phyloP scores from a whole-genome alignment of 2,113 vertebrate genomes.

The Trichomycterus rosablanca region DNA sequence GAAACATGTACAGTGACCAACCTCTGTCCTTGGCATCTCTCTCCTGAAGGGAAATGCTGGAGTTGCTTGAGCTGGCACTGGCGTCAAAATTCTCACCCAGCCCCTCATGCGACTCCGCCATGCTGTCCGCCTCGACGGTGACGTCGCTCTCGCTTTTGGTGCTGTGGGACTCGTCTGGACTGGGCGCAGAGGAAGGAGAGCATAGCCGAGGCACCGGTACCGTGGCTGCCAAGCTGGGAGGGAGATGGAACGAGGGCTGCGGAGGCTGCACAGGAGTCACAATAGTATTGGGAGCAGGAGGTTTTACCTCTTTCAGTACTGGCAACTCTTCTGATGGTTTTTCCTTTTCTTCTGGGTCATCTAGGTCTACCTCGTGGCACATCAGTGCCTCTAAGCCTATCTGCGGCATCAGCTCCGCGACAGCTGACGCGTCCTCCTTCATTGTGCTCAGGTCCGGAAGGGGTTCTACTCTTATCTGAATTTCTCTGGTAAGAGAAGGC shows the following conservation, averaged over 20 bases:
- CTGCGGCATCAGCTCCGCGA: conserved; percentile 77
- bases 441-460: conserved; percentile 37
- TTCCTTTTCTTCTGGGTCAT: conserved; percentile 90
- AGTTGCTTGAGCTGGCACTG: conserved; percentile 70
- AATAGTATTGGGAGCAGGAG: background rate
- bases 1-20: conserved; percentile 35
- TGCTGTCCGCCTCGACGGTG: conserved; percentile 81
- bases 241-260: conserved; percentile 27
- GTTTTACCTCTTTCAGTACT: conserved; percentile 57
- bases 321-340: conserved; percentile 67
- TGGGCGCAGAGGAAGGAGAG: conserved; percentile 60
- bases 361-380: conserved; percentile 93
- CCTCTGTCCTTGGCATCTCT: conserved; percentile 78
- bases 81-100: conserved; percentile 79
- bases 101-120: conserved; percentile 77
- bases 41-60: conserved; percentile 73
- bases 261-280: conserved; percentile 17
- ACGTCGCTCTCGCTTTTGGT: conserved; percentile 71
- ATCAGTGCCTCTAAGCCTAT: conserved; percentile 88
- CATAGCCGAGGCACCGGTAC: conserved; percentile 52
- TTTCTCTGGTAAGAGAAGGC: conserved; percentile 69
- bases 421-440: conserved; percentile 43
- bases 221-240: conserved; percentile 57
- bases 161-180: conserved; percentile 75
- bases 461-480: conserved; percentile 46